Percentiles rank a stretch among this genome's conserved stretches.
Evolutionary conservation across 1,140 invertebrate genomes (phyloP).

Genomic region (Liolophura sinensis): DNA sequence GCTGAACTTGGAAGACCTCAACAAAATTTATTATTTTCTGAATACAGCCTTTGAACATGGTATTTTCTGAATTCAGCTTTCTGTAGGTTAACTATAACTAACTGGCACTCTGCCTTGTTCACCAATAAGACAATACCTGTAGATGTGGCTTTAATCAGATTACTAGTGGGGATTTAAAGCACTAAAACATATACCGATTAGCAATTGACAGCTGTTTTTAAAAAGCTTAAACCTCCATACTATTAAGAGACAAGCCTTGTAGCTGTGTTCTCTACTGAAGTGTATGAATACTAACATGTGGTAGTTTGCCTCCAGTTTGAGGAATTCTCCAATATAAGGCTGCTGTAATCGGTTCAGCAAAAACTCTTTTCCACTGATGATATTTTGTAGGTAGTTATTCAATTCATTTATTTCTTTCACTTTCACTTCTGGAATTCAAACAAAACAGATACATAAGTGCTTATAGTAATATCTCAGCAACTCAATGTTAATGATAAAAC

Average conservation of each 20-base stretch:
- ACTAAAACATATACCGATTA: too few relatives aligned
- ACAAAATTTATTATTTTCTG: too few relatives aligned
- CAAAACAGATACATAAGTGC: too few relatives aligned
- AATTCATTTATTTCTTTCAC: slow-evolving; percentile 31
- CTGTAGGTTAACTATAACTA: too few relatives aligned
- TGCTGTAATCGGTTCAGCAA: slow-evolving; percentile 38
- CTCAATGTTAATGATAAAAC: too few relatives aligned
- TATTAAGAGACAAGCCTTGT: background rate
- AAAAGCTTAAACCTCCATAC: background rate
- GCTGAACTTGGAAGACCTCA: too few relatives aligned
- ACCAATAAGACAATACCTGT: too few relatives aligned
- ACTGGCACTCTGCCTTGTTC: too few relatives aligned
- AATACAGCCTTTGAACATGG: too few relatives aligned
- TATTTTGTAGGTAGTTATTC: slow-evolving; percentile 35
- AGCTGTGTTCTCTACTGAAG: background rate
- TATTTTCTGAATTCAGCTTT: too few relatives aligned
- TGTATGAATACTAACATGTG: slow-evolving; percentile 29
- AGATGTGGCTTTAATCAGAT: background rate
- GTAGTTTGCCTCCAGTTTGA: slow-evolving; percentile 44
- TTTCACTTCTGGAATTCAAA: slow-evolving; percentile 29
- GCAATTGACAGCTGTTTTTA: too few relatives aligned
- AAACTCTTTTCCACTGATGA: slow-evolving; percentile 38
- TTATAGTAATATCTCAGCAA: too few relatives aligned
- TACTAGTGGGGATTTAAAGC: background rate
- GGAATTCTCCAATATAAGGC: slow-evolving; percentile 42